phyloP scores from a whole-genome alignment of 2,888 invertebrate species.

The Calameuta pallipes region DNA sequence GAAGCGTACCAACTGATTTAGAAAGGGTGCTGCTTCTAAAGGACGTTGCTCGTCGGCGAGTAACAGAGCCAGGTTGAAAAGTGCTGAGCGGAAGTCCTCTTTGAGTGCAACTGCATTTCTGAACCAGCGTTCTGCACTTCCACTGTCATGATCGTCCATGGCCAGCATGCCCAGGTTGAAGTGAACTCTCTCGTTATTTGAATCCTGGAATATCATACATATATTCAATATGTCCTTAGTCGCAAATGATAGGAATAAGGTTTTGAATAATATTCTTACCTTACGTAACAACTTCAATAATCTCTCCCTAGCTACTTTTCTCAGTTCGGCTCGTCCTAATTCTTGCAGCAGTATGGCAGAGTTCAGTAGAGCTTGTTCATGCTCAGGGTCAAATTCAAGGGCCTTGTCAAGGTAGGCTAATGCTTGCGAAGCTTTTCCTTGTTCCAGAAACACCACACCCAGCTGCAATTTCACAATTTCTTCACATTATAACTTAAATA shows the following conservation, averaged over 20 bases:
- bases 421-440: conserved; percentile 91
- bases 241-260: neutral
- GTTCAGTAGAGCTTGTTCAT: conserved; percentile 93
- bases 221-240: conserved; percentile 13
- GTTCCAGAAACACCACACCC: conserved; percentile 93
- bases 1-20: conserved; percentile 89
- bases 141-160: conserved; percentile 93
- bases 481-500: neutral
- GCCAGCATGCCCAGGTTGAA: conserved; percentile 97
- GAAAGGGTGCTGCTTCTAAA: conserved; percentile 90
- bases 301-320: conserved; percentile 83
- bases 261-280: conserved; percentile 59
- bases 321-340: conserved; percentile 81
- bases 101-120: conserved; percentile 88
- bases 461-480: conserved; percentile 69
- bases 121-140: conserved; percentile 92
- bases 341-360: conserved; percentile 95
- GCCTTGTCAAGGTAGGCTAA: conserved; percentile 93
- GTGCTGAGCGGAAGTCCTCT: conserved; percentile 90
- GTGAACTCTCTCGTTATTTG: conserved; percentile 89
- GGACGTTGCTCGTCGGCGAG: conserved; percentile 90
- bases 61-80: conserved; percentile 92
- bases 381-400: conserved; percentile 91
- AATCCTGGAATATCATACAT: conserved; percentile 65
- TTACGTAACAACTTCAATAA: conserved; percentile 84